These are phyloP conservation scores for Adrianichthys oophorus DNA, from an alignment of 2,797 vertebrate species.

Conservation along the genomic window DNA sequence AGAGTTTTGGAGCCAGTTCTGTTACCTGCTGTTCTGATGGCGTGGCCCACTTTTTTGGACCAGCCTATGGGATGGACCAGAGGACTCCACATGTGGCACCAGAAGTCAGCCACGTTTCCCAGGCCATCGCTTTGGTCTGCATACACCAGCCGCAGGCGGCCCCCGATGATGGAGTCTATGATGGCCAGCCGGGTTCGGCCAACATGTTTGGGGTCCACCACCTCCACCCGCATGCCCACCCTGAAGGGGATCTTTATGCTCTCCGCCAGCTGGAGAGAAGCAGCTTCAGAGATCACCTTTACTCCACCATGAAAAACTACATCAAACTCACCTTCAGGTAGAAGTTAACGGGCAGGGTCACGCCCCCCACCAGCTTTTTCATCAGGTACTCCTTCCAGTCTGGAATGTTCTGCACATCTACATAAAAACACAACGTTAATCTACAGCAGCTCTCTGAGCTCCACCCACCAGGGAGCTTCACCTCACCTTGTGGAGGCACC, in stretches of 20 bases:
- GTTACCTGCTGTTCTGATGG: slow-evolving; percentile 75
- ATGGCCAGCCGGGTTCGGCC: slow-evolving; percentile 86
- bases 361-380: slow-evolving; percentile 87
- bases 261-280: slow-evolving; percentile 79
- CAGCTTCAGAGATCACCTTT: no score
- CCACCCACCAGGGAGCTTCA: neutral
- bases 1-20: no score
- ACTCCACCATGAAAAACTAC: neutral
- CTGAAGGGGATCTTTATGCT: slow-evolving; percentile 85
- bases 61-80: slow-evolving; percentile 92
- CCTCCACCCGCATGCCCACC: slow-evolving; percentile 88
- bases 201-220: slow-evolving; percentile 88
- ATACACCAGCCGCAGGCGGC: slow-evolving; percentile 88
- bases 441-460: neutral
- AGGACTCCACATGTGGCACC: slow-evolving; percentile 95
- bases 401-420: slow-evolving; percentile 69
- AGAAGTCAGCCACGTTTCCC: slow-evolving; percentile 85
- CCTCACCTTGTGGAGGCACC: slow-evolving; percentile 91
- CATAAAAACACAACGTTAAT: neutral
- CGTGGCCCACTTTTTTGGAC: slow-evolving; percentile 90
- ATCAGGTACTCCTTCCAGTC: slow-evolving; percentile 95
- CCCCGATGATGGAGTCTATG: slow-evolving; percentile 85
- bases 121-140: slow-evolving; percentile 83
- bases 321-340: slow-evolving; percentile 84
- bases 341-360: slow-evolving; percentile 93